Base-by-base conservation (phyloP, 2,888 invertebrate species). In the Macaria notata region DNA sequence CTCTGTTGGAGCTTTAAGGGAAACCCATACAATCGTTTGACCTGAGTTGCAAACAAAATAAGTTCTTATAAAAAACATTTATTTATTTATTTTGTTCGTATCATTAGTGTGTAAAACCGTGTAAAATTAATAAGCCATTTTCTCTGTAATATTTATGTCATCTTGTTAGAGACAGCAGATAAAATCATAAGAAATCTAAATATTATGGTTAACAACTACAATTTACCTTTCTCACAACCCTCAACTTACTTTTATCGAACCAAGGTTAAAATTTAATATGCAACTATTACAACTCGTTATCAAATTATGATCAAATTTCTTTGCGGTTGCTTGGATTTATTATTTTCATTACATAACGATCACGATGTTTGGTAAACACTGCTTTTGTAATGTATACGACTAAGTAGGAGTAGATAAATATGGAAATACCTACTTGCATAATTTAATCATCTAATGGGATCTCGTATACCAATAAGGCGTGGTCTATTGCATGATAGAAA, bases 371-470 rank as follows among this genome's bases (percentile, higher is more conserved):
- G 31, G 41, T 56, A 50, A 56, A 48, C 44, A 49, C 47, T 48
- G 30, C 43, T 58, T 56, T 61, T 56, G 62, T 62, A 59, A 59
- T 46, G 43, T 47, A 49, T 6, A n/a, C 30, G 7, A 9, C 7
- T 38, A 45, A 30, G 41, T 54, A 49, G 36, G 31, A 39, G 39
- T n/a, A 42, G n/a, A 46, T 46, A 45, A 52, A 53, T 38, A 54
- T 52, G 45, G 54, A 48, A 48, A 56, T 41, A n/a, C 33, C 33
- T 48, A 49, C 50, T 58, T 54, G 49, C 55, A 58, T 56, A 60
- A 56, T 54, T 52, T 49, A 58, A 60, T 64, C 59, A 55, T 51
- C 49, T 54, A 62, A 64, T 54, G 57, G 45, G 54, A 59, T 59
- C 59, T 59, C 31, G 8, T 45, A 33, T 41, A 36, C 50, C 9